Evolutionary conservation across 1,140 invertebrate genomes (phyloP), one percentile per base, ranked within the genome.

Genomic region (Acromyrmex echinatior): DNA sequence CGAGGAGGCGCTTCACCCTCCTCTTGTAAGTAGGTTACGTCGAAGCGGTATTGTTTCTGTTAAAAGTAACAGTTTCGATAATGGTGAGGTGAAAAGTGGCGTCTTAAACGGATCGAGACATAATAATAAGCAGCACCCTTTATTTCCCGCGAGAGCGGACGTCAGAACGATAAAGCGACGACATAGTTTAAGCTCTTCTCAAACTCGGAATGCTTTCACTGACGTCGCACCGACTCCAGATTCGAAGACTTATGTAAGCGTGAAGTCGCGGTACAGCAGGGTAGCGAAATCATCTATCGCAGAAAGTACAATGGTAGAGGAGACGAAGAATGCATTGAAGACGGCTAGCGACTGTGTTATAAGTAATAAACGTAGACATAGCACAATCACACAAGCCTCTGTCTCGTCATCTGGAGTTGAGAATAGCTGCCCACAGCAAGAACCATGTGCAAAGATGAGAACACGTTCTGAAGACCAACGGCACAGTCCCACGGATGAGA

Each of bases 401-500:
- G 73, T 77, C 18, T 31, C 51, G 2, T 58, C 66, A 7, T 51
- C 35, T 31, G 77, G 65, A 31, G 6, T 81, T 4, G 90, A 92
- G 10, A 82, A 88, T 14, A 12, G 60, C 10, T 84, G 74, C 51
- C 51, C 45, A 14, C 80, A 82, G 18, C 89, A 90, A 12, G 94
- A 95, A 28, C 80, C 92, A 0, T 92, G 88, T 12, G 56, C 88
- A 0, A 95, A 95, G 60, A 91, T 94, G 21, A 90, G 93, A 39
- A 95, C 95, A 0, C 91, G 95, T 2, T 95, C 95, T 0, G 95
- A 95, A 31, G 94, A 94, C 68, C 85, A 87, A 10, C 68, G 92
- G n/a, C 78, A 77, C 0, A 92, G 85, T 79, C 91, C 92, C 0
- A 92, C 92, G 0, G 94, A 95, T 18, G 95, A 95, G 70, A 95